Percentiles rank a stretch among this genome's conserved stretches.
Evolutionary conservation across 2,888 invertebrate species (phyloP).

Genomic region (Xestia c-nigrum): DNA sequence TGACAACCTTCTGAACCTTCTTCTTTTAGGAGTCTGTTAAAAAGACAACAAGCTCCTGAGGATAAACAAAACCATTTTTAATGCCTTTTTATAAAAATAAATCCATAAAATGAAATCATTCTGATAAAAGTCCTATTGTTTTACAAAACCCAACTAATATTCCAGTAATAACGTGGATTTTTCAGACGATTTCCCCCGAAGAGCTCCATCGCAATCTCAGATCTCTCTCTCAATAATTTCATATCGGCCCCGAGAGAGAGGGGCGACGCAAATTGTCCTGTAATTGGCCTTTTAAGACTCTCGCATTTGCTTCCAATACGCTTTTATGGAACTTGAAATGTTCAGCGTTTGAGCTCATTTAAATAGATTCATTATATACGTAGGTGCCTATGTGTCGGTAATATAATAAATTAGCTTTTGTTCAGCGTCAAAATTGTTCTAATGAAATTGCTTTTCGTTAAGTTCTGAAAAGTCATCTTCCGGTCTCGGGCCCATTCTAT

Average conservation of each 20-base stretch:
- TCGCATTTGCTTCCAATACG: conserved; percentile 79
- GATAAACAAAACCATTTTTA: background rate
- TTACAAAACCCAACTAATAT: conserved; percentile 23
- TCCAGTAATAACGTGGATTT: conserved; percentile 54
- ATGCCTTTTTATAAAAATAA: background rate
- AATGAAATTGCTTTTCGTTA: background rate
- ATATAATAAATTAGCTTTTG: conserved; percentile 26
- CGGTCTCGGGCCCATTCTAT: too few species aligned
- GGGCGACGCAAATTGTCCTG: conserved; percentile 84
- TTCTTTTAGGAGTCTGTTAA: background rate
- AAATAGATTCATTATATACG: conserved; percentile 26
- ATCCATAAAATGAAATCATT: background rate
- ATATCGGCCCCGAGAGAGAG: conserved; percentile 75
- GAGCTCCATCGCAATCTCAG: conserved; percentile 73
- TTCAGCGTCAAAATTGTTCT: background rate
- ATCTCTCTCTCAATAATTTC: conserved; percentile 83
- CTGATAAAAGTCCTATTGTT: conserved; percentile 19
- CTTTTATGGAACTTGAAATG: conserved; percentile 80
- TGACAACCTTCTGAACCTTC: background rate
- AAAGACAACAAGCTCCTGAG: background rate
- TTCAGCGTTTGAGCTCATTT: conserved; percentile 53
- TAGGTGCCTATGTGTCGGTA: conserved; percentile 25
- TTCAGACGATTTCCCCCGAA: conserved; percentile 74
- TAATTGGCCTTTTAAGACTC: conserved; percentile 89
- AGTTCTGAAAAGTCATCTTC: too few species aligned